Evolutionary conservation across 1,140 invertebrate genomes (phyloP).

Genomic region (Physella acuta): DNA sequence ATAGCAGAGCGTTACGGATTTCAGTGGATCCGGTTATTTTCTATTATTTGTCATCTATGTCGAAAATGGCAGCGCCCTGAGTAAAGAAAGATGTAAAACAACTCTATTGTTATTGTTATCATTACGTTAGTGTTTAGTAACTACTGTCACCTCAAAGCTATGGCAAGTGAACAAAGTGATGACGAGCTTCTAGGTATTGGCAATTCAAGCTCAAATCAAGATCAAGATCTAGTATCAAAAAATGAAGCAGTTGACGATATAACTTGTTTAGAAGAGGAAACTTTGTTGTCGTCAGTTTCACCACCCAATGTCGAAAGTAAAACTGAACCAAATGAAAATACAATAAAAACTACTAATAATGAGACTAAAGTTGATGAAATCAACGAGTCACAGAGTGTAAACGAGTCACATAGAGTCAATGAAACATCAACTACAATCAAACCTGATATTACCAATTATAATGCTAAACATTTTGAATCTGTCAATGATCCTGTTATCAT

Average conservation of each 20-base stretch:
- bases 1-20: neutral
- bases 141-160: neutral
- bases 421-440: too few relatives aligned
- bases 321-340: neutral
- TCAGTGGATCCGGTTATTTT: neutral
- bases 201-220: neutral
- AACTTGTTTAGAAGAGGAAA: slow-evolving; percentile 4
- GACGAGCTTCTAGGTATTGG: slow-evolving; percentile 2
- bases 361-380: neutral
- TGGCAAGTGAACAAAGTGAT: neutral
- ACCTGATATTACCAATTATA: neutral
- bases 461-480: too few relatives aligned
- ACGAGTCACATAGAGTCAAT: neutral
- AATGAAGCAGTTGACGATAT: neutral
- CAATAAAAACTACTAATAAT: neutral
- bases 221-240: neutral
- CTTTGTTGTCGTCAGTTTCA: neutral
- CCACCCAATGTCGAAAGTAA: too few relatives aligned
- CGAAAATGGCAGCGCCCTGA: slow-evolving; percentile 2
- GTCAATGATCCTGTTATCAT: neutral
- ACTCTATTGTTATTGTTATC: neutral
- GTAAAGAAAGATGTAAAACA: too few relatives aligned
- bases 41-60: neutral
- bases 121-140: neutral
- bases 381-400: neutral